A percentile compares a stretch with the other conserved stretches of the same genome.
phyloP scores from a whole-genome alignment of 2,888 invertebrate genomes.

The Leptinotarsa haldemani region DNA sequence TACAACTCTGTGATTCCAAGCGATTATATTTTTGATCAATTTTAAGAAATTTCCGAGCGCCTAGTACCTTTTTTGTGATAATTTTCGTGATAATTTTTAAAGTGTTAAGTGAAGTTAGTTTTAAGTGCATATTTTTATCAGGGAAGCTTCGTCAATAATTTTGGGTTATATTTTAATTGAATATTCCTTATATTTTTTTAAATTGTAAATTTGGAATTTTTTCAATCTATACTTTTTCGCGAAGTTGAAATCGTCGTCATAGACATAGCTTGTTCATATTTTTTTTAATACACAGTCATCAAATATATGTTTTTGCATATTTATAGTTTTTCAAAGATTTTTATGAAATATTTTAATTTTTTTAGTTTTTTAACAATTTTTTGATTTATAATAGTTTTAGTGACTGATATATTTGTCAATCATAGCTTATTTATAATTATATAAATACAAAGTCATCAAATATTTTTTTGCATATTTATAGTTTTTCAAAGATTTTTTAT shows the following conservation, averaged over 20 bases:
- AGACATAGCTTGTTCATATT: background rate
- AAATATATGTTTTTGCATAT: too few relatives aligned
- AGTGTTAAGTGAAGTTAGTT: background rate
- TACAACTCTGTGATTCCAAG: constrained; percentile 21
- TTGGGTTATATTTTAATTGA: background rate
- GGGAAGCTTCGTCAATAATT: background rate
- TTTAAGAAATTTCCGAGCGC: constrained; percentile 16
- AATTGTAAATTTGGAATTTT: background rate
- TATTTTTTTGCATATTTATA: too few relatives aligned
- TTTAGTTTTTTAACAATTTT: background rate
- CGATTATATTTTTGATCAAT: constrained; percentile 10
- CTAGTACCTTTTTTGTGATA: constrained; percentile 38
- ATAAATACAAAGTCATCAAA: too few relatives aligned
- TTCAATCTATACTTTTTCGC: background rate
- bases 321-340: too few relatives aligned
- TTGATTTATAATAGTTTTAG: background rate
- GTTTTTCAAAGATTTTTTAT: too few relatives aligned
- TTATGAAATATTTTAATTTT: background rate
- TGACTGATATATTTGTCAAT: background rate
- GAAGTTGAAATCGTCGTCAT: too few relatives aligned
- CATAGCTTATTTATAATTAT: background rate
- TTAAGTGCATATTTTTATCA: constrained; percentile 9
- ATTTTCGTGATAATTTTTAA: constrained; percentile 33
- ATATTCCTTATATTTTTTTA: background rate
- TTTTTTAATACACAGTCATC: background rate